phyloP scores from a whole-genome alignment of 2,888 invertebrate species.

The Selenia dentaria region DNA sequence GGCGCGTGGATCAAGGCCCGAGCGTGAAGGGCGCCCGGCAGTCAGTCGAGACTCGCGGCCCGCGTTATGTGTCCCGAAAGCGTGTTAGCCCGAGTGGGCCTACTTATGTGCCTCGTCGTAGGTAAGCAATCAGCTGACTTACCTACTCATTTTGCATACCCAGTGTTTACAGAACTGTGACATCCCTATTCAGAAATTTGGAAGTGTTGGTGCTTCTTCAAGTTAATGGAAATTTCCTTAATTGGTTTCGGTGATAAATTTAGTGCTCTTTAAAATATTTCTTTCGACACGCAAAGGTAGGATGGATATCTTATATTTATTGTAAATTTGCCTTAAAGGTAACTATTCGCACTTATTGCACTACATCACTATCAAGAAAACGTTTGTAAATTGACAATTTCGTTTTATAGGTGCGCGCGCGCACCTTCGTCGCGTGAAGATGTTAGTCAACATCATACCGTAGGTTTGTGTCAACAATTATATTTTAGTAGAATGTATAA shows the following conservation, averaged over 20 bases:
- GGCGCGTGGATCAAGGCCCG: conserved; percentile 15
- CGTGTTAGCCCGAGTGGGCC: conserved; percentile 34
- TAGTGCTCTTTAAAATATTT: neutral
- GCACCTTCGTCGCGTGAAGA: neutral
- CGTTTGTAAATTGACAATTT: too few relatives aligned
- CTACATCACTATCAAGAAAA: too few relatives aligned
- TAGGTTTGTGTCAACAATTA: too few relatives aligned
- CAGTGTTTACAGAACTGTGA: neutral
- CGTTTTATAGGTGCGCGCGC: too few relatives aligned
- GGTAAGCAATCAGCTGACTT: conserved; percentile 38
- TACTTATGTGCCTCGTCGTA: conserved; percentile 63
- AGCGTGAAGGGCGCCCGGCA: conserved; percentile 26
- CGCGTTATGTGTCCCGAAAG: conserved; percentile 30
- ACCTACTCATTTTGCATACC: neutral
- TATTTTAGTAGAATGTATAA: too few relatives aligned
- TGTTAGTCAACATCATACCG: too few relatives aligned
- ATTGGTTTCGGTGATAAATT: neutral
- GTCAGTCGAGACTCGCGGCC: conserved; percentile 42
- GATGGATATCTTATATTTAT: too few relatives aligned
- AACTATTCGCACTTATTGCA: too few relatives aligned
- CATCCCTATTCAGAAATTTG: neutral
- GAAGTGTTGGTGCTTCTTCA: neutral
- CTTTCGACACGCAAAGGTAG: neutral
- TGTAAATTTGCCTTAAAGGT: too few relatives aligned
- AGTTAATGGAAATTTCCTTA: neutral